Conservation (phyloP, 2,797 vertebrate species). For the Hephaestus fuliginosus region DNA sequence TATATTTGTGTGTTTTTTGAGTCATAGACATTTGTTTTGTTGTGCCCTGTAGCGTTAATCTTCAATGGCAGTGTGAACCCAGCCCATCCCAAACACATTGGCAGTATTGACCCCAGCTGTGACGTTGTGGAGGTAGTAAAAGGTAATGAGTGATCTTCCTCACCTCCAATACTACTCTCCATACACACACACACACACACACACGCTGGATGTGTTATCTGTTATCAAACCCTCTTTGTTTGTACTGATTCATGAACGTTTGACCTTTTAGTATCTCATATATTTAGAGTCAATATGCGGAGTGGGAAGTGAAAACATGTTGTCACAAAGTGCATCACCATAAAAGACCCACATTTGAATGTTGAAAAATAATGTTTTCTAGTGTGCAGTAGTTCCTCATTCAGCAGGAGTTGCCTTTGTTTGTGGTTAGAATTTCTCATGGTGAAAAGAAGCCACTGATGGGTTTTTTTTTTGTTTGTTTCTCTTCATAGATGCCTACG, state of each 20-base stretch:
- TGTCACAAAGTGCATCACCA: not conserved
- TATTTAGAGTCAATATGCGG: constrained; percentile 8
- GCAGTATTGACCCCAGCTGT: constrained; percentile 97
- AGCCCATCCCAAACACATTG: constrained; percentile 95
- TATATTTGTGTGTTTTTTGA: not conserved
- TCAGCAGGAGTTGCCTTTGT: not conserved
- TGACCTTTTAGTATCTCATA: constrained; percentile 31
- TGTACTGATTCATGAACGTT: constrained; percentile 10
- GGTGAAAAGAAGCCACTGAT: not conserved
- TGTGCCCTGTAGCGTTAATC: constrained; percentile 89
- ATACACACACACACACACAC: not conserved
- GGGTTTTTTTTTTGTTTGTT: constrained; percentile 1
- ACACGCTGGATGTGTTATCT: constrained; percentile 22
- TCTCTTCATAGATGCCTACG: constrained; percentile 91
- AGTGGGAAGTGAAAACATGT: constrained; percentile 1
- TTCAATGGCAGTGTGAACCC: constrained; percentile 92
- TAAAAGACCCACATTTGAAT: not conserved
- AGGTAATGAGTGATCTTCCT: constrained; percentile 83
- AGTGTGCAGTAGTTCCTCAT: not conserved
- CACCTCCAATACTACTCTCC: not conserved
- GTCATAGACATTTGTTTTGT: constrained; percentile 15
- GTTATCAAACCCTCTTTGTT: not conserved
- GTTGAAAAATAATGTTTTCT: not conserved
- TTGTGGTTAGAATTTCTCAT: not conserved
- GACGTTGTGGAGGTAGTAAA: constrained; percentile 93